Evolutionary conservation across 2,888 invertebrate genomes (phyloP).

Genomic region (Cancer borealis): DNA sequence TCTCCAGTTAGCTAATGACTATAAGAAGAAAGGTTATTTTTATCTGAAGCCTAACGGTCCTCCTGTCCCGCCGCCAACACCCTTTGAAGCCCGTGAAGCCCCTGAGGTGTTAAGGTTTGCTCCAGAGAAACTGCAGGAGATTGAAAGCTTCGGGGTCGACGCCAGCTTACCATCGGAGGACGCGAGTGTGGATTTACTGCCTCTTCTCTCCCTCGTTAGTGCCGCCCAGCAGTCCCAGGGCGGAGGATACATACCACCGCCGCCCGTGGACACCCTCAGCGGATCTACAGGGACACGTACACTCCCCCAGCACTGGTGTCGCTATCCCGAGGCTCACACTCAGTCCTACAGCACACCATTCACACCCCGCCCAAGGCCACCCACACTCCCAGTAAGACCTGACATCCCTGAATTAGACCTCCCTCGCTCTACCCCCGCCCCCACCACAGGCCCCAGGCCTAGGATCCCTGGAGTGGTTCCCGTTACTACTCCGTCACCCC

Average conservation of each 20-base stretch:
- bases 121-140: slow-evolving; percentile 54
- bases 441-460: background rate
- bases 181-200: background rate
- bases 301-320: background rate
- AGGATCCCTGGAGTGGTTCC: slow-evolving; percentile 30
- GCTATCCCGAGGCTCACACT: slow-evolving; percentile 18
- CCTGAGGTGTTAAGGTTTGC: background rate
- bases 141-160: slow-evolving; percentile 47
- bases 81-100: background rate
- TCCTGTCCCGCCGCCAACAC: background rate
- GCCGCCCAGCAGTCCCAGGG: background rate
- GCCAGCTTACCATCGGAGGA: slow-evolving; percentile 58
- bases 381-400: slow-evolving; percentile 41
- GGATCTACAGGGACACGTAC: slow-evolving; percentile 9
- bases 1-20: slow-evolving; percentile 6
- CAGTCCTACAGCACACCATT: background rate
- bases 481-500: background rate
- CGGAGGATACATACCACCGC: background rate
- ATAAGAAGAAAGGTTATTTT: slow-evolving; percentile 61
- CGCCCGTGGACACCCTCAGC: background rate
- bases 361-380: slow-evolving; percentile 18
- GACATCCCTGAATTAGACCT: slow-evolving; percentile 51
- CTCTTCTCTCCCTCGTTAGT: background rate
- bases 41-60: slow-evolving; percentile 55
- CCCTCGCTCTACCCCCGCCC: background rate